These are phyloP conservation scores for Strigops habroptila DNA, from an alignment of 2,113 vertebrate species.

Conservation along the genomic window DNA sequence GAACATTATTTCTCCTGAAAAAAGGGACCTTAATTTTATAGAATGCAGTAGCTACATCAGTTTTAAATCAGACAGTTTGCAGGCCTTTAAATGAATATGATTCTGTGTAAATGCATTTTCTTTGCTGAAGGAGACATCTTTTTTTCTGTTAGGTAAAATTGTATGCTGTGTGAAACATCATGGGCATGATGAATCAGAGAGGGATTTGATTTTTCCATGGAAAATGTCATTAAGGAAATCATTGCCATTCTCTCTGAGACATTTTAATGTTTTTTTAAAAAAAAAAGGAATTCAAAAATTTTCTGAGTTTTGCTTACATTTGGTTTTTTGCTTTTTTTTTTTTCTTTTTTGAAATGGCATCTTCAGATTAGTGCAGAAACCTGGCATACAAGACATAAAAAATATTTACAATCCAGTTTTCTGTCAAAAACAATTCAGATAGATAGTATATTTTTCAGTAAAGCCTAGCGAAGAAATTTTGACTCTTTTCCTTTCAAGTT, in stretches of 20 bases:
- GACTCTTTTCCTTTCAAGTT: not conserved
- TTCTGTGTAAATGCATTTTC: not conserved
- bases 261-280: not conserved
- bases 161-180: not conserved
- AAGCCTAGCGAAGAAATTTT: not conserved
- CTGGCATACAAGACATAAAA: not conserved
- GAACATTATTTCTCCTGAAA: not conserved
- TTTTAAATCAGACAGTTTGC: not conserved
- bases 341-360: not conserved
- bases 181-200: not conserved
- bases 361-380: not conserved
- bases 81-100: conserved; percentile 25
- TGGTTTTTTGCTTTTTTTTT: not conserved
- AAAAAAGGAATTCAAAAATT: not conserved
- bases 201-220: not conserved
- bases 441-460: not conserved
- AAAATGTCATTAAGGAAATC: conserved; percentile 17
- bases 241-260: not conserved
- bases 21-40: not conserved
- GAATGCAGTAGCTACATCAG: not conserved
- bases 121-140: not conserved
- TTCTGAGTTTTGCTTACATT: not conserved
- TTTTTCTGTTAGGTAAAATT: conserved; percentile 36
- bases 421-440: not conserved
- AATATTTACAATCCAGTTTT: not conserved